These are phyloP conservation scores for Anarrhichthys ocellatus DNA, from an alignment of 2,113 vertebrate species.

Conservation along the genomic window DNA sequence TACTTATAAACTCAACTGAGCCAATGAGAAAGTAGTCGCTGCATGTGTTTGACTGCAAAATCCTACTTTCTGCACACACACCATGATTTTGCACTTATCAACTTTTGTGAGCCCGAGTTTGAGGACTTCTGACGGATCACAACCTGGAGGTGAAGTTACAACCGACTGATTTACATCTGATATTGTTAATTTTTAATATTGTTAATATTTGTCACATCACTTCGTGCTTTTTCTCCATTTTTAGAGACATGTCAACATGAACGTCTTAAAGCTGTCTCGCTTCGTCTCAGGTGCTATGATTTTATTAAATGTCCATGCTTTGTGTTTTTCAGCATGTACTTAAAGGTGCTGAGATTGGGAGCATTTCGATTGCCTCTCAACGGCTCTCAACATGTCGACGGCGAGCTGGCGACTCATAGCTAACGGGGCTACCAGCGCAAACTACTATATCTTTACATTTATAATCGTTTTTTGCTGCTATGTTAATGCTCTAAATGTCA, in stretches of 20 bases:
- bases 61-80: conserved; percentile 42
- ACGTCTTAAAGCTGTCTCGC: neutral
- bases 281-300: neutral
- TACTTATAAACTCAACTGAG: conserved; percentile 42
- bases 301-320: neutral
- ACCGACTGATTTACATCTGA: neutral
- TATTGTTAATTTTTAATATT: neutral
- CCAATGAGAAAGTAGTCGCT: conserved; percentile 3
- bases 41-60: neutral
- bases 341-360: neutral
- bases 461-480: neutral
- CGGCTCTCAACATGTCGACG: neutral
- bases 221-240: no score
- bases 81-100: conserved; percentile 51
- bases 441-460: neutral
- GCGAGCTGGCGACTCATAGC: neutral
- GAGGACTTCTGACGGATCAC: neutral
- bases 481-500: neutral
- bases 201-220: no score
- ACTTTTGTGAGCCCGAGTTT: neutral
- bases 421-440: neutral
- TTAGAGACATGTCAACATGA: neutral
- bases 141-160: no score
- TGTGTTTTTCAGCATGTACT: neutral
- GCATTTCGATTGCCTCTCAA: neutral